Base-by-base conservation (phyloP, 2,888 invertebrate species). In the Drosophila demipolita region DNA sequence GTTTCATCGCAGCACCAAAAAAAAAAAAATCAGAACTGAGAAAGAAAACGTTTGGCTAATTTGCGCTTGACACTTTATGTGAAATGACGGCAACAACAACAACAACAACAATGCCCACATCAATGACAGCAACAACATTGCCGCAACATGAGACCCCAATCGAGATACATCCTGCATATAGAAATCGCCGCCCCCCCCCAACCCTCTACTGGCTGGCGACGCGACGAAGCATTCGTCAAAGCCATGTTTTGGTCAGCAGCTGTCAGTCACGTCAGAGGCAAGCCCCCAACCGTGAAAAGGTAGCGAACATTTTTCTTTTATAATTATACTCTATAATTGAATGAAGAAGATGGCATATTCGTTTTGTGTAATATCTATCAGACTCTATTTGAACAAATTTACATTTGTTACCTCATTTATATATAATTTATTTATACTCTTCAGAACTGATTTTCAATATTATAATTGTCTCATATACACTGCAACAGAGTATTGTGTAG, bases 61-160 rank as follows among this genome's bases (percentile, higher is more conserved):
- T 87, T 89, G 80, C 80, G 79, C 81, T 82, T 90, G 91, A 88
- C 88, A 90, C 82, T 90, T 83, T 76, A 74, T 79, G 81, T 72
- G 78, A 57, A 71, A 66, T 70, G 76, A 79, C 73, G 61, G 79
- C 73, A 63, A 12, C 71, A 75, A 45, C 65, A 59, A 60, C 26
- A 67, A 36, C 26, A 67, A 36, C 55, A 45, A 42, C 36, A 53
- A 55, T 23, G 15, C 4, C 23, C 4, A 23, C 45, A 8, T 45
- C 61, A 66, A 42, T 63, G 63, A 40, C 54, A 17, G 5, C 52
- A 54, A 54, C 68, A 49, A 68, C 59, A 80, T 66, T 73, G 75
- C 86, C 84, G 63, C 84, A 85, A 88, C 79, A 82, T 67, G 75
- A 72, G 63, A 68, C 15, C 35, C 60, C 54, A 45, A 64, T 54